Evolutionary conservation across 2,797 vertebrate species (phyloP).

Genomic region (Sebastes itinus): DNA sequence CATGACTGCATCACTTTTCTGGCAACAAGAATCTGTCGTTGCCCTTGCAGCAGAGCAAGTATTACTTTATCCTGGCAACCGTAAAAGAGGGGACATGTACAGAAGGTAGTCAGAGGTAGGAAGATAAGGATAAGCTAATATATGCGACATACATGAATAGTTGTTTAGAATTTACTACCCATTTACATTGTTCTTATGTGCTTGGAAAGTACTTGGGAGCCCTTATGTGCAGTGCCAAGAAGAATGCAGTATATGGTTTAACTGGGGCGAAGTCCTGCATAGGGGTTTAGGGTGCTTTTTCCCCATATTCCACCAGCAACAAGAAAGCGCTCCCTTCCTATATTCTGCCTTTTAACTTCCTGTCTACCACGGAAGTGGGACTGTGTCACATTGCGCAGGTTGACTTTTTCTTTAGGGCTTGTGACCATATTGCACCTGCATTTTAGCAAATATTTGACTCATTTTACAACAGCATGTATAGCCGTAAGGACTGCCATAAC

Average conservation of each 20-base stretch:
- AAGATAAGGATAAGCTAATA: background rate
- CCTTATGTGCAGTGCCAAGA: background rate
- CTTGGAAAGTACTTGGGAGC: background rate
- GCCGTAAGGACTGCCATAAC: too few relatives aligned
- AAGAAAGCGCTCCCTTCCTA: too few relatives aligned
- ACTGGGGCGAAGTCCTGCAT: too few relatives aligned
- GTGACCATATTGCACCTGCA: background rate
- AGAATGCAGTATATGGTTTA: background rate
- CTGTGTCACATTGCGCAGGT: background rate
- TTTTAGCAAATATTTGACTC: background rate
- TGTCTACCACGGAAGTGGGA: too few relatives aligned
- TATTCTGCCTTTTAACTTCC: too few relatives aligned
- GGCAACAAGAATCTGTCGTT: background rate
- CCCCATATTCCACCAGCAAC: too few relatives aligned
- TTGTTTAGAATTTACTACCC: too few relatives aligned
- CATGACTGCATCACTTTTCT: background rate
- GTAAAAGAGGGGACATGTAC: background rate
- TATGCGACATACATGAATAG: background rate
- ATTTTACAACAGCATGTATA: too few relatives aligned
- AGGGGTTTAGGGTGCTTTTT: too few relatives aligned
- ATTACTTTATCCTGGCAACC: slow-evolving; percentile 6
- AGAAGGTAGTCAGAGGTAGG: background rate
- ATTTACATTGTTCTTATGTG: background rate
- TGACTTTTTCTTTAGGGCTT: background rate
- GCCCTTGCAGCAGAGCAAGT: background rate